Evolutionary conservation across 2,113 vertebrate species (phyloP).

Genomic region (Egretta garzetta): DNA sequence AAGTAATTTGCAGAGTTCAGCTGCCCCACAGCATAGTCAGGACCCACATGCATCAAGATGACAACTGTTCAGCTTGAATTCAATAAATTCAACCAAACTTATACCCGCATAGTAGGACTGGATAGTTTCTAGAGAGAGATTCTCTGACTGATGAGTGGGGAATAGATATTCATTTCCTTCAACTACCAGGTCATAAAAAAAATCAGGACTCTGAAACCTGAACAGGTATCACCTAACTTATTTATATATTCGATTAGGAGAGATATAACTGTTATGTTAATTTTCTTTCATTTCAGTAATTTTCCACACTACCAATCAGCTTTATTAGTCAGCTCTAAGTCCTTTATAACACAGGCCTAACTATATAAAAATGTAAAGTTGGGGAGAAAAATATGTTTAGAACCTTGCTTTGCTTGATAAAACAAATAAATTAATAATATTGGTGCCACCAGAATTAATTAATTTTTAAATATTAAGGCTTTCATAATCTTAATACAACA

Average conservation of each 20-base stretch:
- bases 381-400: neutral
- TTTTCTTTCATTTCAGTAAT: neutral
- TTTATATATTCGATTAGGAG: neutral
- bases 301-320: neutral
- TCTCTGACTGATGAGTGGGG: neutral
- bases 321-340: neutral
- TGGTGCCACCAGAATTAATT: constrained; percentile 19
- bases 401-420: neutral
- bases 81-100: neutral
- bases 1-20: neutral
- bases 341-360: neutral
- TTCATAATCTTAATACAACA: neutral
- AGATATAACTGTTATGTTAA: neutral
- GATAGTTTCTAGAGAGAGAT: neutral
- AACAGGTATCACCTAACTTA: neutral
- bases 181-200: neutral
- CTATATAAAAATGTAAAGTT: neutral
- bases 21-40: neutral
- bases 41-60: neutral
- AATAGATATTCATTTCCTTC: neutral
- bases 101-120: neutral
- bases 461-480: neutral
- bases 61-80: neutral
- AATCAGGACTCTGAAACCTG: neutral
- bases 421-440: constrained; percentile 2